Base-by-base conservation (phyloP, 2,888 invertebrate genomes). In the Axea sp. region DNA sequence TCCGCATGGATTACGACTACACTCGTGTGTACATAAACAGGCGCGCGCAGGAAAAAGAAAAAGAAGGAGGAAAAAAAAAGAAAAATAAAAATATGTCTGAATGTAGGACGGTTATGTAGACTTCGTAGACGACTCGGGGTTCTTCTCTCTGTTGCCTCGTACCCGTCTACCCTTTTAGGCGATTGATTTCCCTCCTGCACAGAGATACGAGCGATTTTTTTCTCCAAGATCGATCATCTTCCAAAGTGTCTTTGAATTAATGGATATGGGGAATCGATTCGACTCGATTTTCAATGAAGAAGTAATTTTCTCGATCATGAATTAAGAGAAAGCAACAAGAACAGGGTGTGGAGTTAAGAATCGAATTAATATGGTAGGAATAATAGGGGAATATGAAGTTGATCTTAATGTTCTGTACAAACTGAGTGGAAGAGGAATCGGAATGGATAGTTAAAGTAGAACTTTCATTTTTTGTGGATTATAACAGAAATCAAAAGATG, bases 1-100 rank as follows among this genome's bases (percentile, higher is more conserved):
- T 86, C 84, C 85, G 83, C 84, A 82, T 82, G 84, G 83, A 87
- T 87, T 85, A 84, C 84, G 33, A 45, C 71, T 22, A 72, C 67
- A 57, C 28, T 24, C 55, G 65, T 26, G 43, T 49, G 64, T 60
- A 59, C 39, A 28, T 53, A 60, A 53, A 69, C 69, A 53, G 28
- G 28, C 19, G 19, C 2, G 39, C 37, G 17, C 15, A 8, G 35
- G 11, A 17, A 8, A 28, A 24, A 19, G 4, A 3, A 19, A 19
- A 19, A 19, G 4, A 19, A n/a, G n/a, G 26, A 8, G 24, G 19
- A 19, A 19, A 3, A 19, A 19, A 19, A 19, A 19, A 19, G 33
- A 69, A 62, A 62, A 55, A 62, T 71, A 49, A 57, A 76, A 73
- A 73, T 74, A 71, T 67, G 76, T 41, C 57, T 47, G 64, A 39